Conservation (phyloP, 2,888 invertebrate species). For the Chironomus tentans region DNA sequence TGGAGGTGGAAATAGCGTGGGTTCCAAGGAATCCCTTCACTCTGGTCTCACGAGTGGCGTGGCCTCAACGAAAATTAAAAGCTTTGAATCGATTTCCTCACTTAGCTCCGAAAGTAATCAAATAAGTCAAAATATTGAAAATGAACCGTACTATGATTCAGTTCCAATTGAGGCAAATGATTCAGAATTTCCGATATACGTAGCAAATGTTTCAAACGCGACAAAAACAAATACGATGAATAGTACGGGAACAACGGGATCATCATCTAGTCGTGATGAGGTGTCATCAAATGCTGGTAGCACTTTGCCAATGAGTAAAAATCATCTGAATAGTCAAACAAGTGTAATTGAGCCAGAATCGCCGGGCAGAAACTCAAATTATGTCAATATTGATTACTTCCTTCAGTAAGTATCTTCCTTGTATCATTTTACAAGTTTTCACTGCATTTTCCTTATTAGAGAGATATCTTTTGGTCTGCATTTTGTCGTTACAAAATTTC, state of each 20-base stretch:
- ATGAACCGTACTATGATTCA: constrained; percentile 64
- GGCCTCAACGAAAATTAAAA: constrained; percentile 46
- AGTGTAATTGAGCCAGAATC: constrained; percentile 59
- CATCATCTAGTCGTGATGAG: constrained; percentile 59
- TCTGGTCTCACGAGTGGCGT: constrained; percentile 36
- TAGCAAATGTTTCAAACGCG: constrained; percentile 58
- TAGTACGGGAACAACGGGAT: constrained; percentile 39
- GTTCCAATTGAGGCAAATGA: constrained; percentile 57
- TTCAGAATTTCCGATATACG: constrained; percentile 50
- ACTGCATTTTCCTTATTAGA: too few species aligned
- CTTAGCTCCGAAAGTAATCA: constrained; percentile 50
- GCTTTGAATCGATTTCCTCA: constrained; percentile 56
- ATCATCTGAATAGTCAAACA: constrained; percentile 40
- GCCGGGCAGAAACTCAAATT: constrained; percentile 72
- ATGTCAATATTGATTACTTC: constrained; percentile 88
- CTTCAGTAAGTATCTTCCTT: constrained; percentile 54
- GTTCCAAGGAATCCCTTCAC: constrained; percentile 43
- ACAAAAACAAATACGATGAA: constrained; percentile 26
- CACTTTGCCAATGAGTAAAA: constrained; percentile 45
- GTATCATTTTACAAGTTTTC: not conserved
- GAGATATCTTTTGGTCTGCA: too few species aligned
- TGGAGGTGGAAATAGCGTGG: constrained; percentile 33
- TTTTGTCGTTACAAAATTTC: too few species aligned
- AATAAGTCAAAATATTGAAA: constrained; percentile 46
- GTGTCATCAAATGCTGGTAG: constrained; percentile 47